These are phyloP conservation scores for Anthoptus insignis DNA, from an alignment of 2,888 invertebrate species.

Conservation along the genomic window DNA sequence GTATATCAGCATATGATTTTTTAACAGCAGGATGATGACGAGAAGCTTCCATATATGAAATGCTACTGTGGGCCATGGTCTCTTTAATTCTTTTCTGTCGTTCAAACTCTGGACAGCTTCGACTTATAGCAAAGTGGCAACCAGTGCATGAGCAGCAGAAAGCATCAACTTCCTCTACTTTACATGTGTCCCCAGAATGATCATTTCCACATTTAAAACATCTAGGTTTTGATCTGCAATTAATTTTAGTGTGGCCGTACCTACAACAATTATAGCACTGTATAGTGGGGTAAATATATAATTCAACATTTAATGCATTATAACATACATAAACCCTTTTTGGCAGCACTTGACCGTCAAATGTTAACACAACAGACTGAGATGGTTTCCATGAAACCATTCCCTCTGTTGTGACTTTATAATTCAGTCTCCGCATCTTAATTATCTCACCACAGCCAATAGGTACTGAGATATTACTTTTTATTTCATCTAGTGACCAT, in stretches of 20 bases:
- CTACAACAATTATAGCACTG: too few relatives aligned
- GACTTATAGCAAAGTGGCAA: conserved; percentile 23
- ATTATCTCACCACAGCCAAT: conserved; percentile 26
- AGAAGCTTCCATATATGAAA: conserved; percentile 24
- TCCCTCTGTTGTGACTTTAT: too few relatives aligned
- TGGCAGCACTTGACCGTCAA: too few relatives aligned
- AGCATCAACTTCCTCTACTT: conserved; percentile 18
- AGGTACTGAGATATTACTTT: conserved; percentile 1
- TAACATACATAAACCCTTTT: too few relatives aligned
- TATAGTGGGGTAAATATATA: too few relatives aligned
- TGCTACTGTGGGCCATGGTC: conserved; percentile 30
- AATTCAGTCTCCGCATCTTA: neutral
- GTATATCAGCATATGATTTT: conserved; percentile 15
- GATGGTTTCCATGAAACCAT: too few relatives aligned
- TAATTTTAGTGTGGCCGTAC: conserved; percentile 36
- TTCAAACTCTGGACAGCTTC: conserved; percentile 30
- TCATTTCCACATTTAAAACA: conserved; percentile 36
- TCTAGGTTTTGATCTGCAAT: conserved; percentile 34
- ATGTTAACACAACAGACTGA: too few relatives aligned
- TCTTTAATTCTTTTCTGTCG: conserved; percentile 37
- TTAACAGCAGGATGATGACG: conserved; percentile 6
- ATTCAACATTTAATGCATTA: conserved; percentile 26
- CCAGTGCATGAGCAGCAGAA: conserved; percentile 33
- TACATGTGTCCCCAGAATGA: conserved; percentile 31
- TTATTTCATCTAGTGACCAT: conserved; percentile 11